Conservation (phyloP, 2,888 invertebrate genomes). For the Peribatodes rhomboidaria region DNA sequence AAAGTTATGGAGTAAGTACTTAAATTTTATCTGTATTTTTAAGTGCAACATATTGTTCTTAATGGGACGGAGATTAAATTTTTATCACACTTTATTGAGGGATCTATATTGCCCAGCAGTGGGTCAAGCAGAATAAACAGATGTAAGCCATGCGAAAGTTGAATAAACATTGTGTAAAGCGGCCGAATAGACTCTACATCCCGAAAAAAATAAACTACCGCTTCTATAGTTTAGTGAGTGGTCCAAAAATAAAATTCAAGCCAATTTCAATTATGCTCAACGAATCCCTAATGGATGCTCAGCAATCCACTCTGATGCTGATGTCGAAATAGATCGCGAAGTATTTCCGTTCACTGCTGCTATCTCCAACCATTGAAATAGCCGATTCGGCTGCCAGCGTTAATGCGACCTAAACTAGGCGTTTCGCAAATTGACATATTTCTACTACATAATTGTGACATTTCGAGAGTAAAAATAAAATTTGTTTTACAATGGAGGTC, state of each 20-base stretch:
- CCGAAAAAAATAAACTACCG: too few relatives aligned
- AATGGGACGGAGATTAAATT: too few relatives aligned
- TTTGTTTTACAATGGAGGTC: neutral
- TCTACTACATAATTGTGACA: conserved; percentile 2
- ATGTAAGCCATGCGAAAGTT: too few relatives aligned
- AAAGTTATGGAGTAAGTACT: too few relatives aligned
- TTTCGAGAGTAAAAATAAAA: neutral
- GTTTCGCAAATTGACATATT: conserved; percentile 12
- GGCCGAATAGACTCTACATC: too few relatives aligned
- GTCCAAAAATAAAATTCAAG: neutral
- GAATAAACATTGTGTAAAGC: too few relatives aligned
- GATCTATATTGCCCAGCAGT: too few relatives aligned
- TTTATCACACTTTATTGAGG: too few relatives aligned
- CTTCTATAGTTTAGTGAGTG: too few relatives aligned
- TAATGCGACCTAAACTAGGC: conserved; percentile 15
- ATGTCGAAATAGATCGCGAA: conserved; percentile 18
- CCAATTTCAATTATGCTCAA: neutral
- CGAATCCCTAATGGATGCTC: conserved; percentile 1
- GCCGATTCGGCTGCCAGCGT: neutral
- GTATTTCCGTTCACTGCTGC: conserved; percentile 21
- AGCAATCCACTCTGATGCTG: neutral
- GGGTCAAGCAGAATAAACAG: too few relatives aligned
- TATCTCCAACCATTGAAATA: conserved; percentile 13
- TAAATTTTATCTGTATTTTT: too few relatives aligned
- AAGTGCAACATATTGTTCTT: too few relatives aligned